phyloP scores from a whole-genome alignment of 2,888 invertebrate species.

The Drosophila prolongata region DNA sequence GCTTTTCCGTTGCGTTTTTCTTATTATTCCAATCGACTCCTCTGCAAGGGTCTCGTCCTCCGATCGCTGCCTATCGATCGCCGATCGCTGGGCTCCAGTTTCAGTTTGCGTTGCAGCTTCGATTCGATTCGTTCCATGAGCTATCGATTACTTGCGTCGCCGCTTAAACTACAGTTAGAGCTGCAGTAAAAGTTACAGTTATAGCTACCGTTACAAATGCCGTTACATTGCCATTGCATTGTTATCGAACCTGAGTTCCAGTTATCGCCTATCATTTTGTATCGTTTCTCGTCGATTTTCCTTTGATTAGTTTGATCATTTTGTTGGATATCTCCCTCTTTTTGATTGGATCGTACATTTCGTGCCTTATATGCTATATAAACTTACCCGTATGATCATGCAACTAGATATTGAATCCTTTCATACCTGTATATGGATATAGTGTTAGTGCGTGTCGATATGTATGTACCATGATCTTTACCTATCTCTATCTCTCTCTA shows the following conservation, averaged over 20 bases:
- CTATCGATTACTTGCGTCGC: constrained; percentile 31
- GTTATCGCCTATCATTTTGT: constrained; percentile 37
- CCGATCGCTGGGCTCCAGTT: constrained; percentile 7
- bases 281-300: constrained; percentile 30
- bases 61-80: constrained; percentile 15
- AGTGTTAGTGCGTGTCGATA: constrained; percentile 54
- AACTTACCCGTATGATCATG: constrained; percentile 44
- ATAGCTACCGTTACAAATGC: constrained; percentile 29
- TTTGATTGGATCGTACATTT: constrained; percentile 53
- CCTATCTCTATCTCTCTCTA: constrained; percentile 24
- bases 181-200: constrained; percentile 39
- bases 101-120: constrained; percentile 9
- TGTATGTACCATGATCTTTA: constrained; percentile 30
- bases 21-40: constrained; percentile 15
- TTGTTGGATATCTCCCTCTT: constrained; percentile 39
- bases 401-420: constrained; percentile 47
- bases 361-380: constrained; percentile 41
- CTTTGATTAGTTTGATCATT: constrained; percentile 33
- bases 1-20: constrained; percentile 28
- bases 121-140: not conserved
- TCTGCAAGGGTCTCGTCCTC: constrained; percentile 6
- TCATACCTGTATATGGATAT: constrained; percentile 42
- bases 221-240: constrained; percentile 52
- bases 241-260: constrained; percentile 40
- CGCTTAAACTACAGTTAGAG: constrained; percentile 42